phyloP scores from a whole-genome alignment of 2,888 invertebrate genomes.

The Andrena bucephala region DNA sequence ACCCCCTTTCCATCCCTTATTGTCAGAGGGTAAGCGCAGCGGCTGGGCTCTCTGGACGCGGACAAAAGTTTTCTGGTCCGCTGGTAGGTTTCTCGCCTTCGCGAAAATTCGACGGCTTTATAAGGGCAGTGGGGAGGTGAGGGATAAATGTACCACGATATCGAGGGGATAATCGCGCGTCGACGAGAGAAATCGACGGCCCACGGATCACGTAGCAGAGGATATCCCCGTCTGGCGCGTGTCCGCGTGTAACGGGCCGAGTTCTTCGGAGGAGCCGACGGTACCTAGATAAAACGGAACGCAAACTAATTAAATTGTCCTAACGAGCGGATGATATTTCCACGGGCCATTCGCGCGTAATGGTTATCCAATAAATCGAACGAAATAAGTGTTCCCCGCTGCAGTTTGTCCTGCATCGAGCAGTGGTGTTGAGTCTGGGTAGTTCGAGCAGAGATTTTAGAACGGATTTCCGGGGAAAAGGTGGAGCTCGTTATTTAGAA shows the following conservation, averaged over 20 bases:
- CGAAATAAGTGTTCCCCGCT: neutral
- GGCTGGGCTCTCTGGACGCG: constrained; percentile 33
- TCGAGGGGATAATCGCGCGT: constrained; percentile 73
- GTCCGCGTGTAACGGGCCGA: constrained; percentile 16
- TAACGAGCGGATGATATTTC: constrained; percentile 48
- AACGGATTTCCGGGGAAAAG: no score
- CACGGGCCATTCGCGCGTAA: constrained; percentile 25
- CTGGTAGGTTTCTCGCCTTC: constrained; percentile 66
- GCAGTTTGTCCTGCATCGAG: neutral
- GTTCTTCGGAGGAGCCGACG: constrained; percentile 30
- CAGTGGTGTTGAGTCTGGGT: neutral
- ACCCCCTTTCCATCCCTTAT: constrained; percentile 61
- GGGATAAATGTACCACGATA: constrained; percentile 76
- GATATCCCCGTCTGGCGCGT: constrained; percentile 8
- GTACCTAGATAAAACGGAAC: constrained; percentile 22
- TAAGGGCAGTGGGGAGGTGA: constrained; percentile 19
- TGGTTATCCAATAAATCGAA: constrained; percentile 40
- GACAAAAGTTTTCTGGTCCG: constrained; percentile 61
- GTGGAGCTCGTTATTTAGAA: neutral
- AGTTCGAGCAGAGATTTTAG: no score
- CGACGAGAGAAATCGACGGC: constrained; percentile 68
- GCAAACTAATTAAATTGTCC: neutral
- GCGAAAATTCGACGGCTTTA: constrained; percentile 58
- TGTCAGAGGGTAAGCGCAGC: constrained; percentile 60
- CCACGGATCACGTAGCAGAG: constrained; percentile 52